Percentiles rank a stretch among this genome's conserved stretches.
Evolutionary conservation across 1,140 invertebrate genomes (phyloP).

Genomic region (Bombus consobrinus): DNA sequence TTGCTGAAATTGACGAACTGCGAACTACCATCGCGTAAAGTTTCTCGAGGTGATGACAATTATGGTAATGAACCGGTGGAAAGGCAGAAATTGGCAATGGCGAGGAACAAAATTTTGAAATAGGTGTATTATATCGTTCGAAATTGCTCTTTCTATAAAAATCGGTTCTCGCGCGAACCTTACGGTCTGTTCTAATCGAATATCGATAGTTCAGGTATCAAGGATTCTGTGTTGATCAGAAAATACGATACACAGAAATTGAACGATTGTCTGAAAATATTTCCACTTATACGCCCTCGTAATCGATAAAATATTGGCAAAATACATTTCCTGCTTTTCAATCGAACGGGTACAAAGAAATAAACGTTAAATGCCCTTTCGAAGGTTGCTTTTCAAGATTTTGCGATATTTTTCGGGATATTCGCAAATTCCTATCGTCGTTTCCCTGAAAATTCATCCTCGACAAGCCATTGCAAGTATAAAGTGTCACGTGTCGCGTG

Average conservation of each 20-base stretch:
- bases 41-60: constrained; percentile 10
- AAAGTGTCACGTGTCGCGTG: constrained; percentile 62
- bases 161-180: not conserved
- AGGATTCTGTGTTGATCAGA: too few relatives aligned
- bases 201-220: not conserved
- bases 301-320: too few relatives aligned
- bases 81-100: not conserved
- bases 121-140: not conserved
- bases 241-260: too few relatives aligned
- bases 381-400: too few relatives aligned
- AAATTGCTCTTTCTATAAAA: not conserved
- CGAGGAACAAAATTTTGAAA: not conserved
- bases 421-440: too few relatives aligned
- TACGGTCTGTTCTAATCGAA: not conserved
- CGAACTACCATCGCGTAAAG: constrained; percentile 61
- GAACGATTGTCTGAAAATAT: too few relatives aligned
- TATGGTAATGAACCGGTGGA: constrained; percentile 5
- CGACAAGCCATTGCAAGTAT: not conserved
- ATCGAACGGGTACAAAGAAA: too few relatives aligned
- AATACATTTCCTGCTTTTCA: too few relatives aligned
- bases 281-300: too few relatives aligned
- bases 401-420: too few relatives aligned
- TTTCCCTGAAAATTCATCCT: not conserved
- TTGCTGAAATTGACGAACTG: constrained; percentile 67
- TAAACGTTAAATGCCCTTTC: too few relatives aligned